A percentile compares a stretch with the other conserved stretches of the same genome.
Evolutionary conservation across 2,888 invertebrate genomes (phyloP).

Genomic region (Apamea sordens): DNA sequence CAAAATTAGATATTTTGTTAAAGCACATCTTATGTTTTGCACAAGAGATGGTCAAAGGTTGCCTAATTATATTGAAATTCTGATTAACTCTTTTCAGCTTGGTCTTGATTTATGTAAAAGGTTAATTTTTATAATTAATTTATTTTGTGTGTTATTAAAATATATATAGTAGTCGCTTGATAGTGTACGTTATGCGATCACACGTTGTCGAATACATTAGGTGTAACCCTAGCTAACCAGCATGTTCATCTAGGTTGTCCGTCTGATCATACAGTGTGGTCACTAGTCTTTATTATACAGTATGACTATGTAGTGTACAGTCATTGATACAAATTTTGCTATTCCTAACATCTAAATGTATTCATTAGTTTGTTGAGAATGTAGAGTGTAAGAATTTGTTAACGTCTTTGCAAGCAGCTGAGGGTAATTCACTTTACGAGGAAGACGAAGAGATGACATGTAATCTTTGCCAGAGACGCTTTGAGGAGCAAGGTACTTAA

Average conservation of each 20-base stretch:
- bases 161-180: constrained; percentile 75
- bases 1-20: constrained; percentile 70
- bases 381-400: constrained; percentile 87
- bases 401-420: constrained; percentile 92
- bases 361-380: constrained; percentile 70
- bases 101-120: constrained; percentile 89
- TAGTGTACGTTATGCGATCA: constrained; percentile 73
- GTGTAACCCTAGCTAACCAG: constrained; percentile 62
- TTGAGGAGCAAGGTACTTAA: constrained; percentile 94
- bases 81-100: constrained; percentile 91
- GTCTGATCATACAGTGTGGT: constrained; percentile 59
- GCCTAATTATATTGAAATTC: constrained; percentile 85
- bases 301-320: constrained; percentile 64
- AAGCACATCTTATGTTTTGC: constrained; percentile 88
- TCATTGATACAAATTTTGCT: constrained; percentile 62
- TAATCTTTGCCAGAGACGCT: constrained; percentile 94
- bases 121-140: constrained; percentile 78
- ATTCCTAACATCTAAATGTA: constrained; percentile 66
- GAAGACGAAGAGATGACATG: constrained; percentile 93
- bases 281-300: constrained; percentile 50
- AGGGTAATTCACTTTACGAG: constrained; percentile 91
- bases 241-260: constrained; percentile 70
- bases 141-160: constrained; percentile 71
- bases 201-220: constrained; percentile 58
- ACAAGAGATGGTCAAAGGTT: constrained; percentile 83